Percentiles rank a stretch among this genome's conserved stretches.
phyloP scores from a whole-genome alignment of 2,113 vertebrate species.

The Steatornis caripensis region DNA sequence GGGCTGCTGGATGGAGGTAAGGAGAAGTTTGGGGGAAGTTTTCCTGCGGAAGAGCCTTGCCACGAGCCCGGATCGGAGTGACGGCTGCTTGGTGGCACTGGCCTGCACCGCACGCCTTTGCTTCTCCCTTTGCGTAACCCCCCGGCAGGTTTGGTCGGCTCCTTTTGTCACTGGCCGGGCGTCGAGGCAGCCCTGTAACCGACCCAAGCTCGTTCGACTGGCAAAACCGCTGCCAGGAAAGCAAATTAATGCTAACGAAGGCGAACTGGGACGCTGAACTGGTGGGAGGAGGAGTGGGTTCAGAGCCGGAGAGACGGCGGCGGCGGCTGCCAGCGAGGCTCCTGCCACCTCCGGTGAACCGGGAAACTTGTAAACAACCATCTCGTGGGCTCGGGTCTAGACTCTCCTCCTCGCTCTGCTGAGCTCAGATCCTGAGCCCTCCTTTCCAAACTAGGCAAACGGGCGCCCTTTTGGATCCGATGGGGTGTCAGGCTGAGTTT shows the following conservation, averaged over 20 bases:
- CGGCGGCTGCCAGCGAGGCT: neutral
- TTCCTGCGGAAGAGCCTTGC: neutral
- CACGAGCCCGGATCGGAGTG: rapidly evolving
- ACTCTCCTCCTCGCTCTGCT: neutral
- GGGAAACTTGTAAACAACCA: neutral
- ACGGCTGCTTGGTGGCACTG: neutral
- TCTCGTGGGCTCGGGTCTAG: neutral
- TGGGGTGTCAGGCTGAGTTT: neutral
- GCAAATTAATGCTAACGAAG: neutral
- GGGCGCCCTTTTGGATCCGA: rapidly evolving
- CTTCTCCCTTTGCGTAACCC: neutral
- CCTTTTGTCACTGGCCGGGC: too few relatives aligned
- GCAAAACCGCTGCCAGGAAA: neutral
- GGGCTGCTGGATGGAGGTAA: neutral
- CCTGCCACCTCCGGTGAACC: neutral
- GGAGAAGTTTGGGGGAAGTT: neutral
- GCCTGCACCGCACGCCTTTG: neutral
- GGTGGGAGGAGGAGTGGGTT: neutral
- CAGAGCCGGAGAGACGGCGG: neutral
- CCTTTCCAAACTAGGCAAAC: neutral
- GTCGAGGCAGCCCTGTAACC: neutral
- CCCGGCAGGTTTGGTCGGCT: neutral
- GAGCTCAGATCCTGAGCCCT: neutral
- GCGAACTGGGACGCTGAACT: neutral
- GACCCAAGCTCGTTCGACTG: neutral